A percentile compares a stretch with the other conserved stretches of the same genome.
Evolutionary conservation across 2,113 vertebrate species (phyloP).

Genomic region (Lonchura striata): DNA sequence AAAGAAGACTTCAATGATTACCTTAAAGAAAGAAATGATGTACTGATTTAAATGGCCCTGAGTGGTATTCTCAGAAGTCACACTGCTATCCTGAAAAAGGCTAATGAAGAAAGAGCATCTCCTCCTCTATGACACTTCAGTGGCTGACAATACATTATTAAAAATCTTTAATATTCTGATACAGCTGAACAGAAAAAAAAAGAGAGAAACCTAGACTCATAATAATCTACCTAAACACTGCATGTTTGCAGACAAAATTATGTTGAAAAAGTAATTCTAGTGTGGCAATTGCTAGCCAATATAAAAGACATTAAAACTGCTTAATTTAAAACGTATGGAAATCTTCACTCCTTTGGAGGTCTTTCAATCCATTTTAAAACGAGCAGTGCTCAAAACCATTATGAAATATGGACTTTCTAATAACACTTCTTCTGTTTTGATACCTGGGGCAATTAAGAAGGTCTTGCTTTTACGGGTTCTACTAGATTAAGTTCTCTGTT

Average conservation of each 20-base stretch:
- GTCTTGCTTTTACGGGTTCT: background rate
- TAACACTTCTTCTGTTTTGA: background rate
- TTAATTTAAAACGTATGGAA: constrained; percentile 53
- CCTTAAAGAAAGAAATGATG: background rate
- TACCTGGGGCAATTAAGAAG: background rate
- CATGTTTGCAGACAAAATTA: constrained; percentile 36
- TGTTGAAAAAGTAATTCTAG: background rate
- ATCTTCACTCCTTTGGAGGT: background rate
- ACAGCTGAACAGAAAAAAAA: background rate
- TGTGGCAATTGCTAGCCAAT: constrained; percentile 39
- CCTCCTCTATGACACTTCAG: background rate
- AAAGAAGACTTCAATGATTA: constrained; percentile 14
- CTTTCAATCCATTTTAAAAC: constrained; percentile 17
- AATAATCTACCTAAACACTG: background rate
- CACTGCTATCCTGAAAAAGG: background rate
- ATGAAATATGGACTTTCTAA: background rate
- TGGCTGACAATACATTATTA: background rate
- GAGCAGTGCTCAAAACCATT: background rate
- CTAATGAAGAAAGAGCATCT: background rate
- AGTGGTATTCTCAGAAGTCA: background rate
- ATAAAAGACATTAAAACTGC: constrained; percentile 54
- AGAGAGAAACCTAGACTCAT: background rate
- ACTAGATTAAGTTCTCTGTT: constrained; percentile 42
- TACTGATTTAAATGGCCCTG: background rate
- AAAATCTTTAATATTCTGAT: background rate